These are phyloP conservation scores for Corticium candelabrum DNA, from an alignment of 37 sponge, comb jelly and placozoan species.

Conservation along the genomic window DNA sequence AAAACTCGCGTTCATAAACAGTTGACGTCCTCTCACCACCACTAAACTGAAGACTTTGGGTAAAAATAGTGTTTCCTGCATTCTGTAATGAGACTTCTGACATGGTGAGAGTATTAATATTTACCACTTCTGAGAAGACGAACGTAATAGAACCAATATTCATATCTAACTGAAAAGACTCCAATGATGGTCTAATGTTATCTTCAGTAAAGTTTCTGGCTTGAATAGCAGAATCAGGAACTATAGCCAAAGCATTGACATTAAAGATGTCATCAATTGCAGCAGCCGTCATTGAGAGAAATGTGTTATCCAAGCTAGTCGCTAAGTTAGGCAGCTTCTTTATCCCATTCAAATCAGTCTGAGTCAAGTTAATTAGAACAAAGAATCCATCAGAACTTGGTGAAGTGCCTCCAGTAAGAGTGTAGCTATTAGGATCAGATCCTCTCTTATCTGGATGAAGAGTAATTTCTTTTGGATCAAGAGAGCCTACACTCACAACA, in stretches of 20 bases:
- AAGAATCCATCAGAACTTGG: not conserved
- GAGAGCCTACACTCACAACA: slow-evolving; percentile 28
- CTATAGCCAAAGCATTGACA: slow-evolving; percentile 41
- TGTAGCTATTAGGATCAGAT: not conserved
- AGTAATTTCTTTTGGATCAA: not conserved
- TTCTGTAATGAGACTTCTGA: not conserved
- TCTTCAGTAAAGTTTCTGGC: not conserved
- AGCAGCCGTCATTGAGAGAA: slow-evolving; percentile 53
- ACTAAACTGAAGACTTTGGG: slow-evolving; percentile 20
- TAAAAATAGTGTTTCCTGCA: not conserved
- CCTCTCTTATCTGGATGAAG: not conserved
- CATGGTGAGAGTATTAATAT: not conserved
- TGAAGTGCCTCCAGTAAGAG: not conserved
- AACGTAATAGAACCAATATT: not conserved
- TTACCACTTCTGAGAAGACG: not conserved
- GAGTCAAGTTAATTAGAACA: not conserved
- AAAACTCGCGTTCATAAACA: slow-evolving; percentile 18
- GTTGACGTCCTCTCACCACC: slow-evolving; percentile 39
- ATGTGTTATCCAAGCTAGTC: slow-evolving; percentile 47
- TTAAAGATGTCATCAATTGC: slow-evolving; percentile 41
- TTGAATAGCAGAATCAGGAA: not conserved
- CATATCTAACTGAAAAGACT: not conserved
- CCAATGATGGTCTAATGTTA: not conserved
- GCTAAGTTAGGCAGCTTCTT: slow-evolving; percentile 52
- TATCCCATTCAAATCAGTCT: slow-evolving; percentile 9